A percentile compares a stretch with the other conserved stretches of the same genome.
Conservation (phyloP, 2,113 vertebrate genomes). For the Pogonocichla stellata region DNA sequence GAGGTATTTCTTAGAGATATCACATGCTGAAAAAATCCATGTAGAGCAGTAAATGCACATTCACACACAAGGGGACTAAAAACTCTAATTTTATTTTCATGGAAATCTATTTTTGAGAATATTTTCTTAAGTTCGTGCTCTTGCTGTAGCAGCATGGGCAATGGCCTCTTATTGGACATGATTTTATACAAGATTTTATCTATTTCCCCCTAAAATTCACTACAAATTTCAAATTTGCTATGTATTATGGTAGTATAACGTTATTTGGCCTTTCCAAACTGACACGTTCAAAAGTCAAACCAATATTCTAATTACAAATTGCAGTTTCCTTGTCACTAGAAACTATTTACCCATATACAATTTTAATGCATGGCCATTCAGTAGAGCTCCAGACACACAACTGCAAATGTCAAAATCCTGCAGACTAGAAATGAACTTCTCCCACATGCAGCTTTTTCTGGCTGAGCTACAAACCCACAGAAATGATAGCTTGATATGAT, state of each 20-base stretch:
- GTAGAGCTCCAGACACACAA: neutral
- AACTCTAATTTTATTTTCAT: neutral
- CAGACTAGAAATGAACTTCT: neutral
- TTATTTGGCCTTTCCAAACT: neutral
- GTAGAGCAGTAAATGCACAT: neutral
- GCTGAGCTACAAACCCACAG: conserved; percentile 32
- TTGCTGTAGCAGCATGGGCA: neutral
- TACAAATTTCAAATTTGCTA: neutral
- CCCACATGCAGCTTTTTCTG: conserved; percentile 33
- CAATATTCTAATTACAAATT: neutral
- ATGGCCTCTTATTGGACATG: neutral
- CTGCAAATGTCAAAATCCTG: neutral
- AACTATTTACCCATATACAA: neutral
- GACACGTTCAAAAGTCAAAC: neutral
- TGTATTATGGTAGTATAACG: neutral
- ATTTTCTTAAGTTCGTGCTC: neutral
- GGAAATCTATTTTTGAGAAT: neutral
- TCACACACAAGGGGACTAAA: neutral
- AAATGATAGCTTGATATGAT: conserved; percentile 10
- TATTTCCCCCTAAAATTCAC: neutral
- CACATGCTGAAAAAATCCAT: neutral
- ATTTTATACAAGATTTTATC: neutral
- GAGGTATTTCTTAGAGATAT: neutral
- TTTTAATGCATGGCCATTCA: neutral
- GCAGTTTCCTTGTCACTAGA: neutral